phyloP scores from a whole-genome alignment of 2,113 vertebrate genomes.

The Ia io region DNA sequence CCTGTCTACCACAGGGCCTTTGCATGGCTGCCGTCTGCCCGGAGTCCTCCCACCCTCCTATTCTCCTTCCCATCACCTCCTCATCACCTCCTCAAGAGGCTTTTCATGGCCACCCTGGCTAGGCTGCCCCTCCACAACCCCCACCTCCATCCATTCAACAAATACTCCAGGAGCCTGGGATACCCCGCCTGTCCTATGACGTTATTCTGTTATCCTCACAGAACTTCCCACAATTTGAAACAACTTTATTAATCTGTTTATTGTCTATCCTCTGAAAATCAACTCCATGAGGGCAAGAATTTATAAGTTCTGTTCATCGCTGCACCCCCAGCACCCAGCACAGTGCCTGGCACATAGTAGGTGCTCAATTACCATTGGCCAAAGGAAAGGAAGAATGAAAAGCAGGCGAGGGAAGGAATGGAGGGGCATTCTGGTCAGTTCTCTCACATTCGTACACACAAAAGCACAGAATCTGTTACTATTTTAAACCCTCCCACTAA shows the following conservation, averaged over 20 bases:
- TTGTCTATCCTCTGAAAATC: neutral
- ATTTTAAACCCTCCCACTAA: neutral
- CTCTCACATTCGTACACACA: rapidly evolving
- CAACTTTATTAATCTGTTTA: neutral
- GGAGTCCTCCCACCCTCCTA: too few relatives aligned
- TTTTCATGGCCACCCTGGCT: neutral
- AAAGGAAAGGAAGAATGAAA: neutral
- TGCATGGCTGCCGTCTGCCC: neutral
- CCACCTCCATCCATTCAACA: neutral
- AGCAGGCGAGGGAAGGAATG: rapidly evolving
- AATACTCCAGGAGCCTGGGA: neutral
- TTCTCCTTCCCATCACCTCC: neutral
- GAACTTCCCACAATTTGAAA: neutral
- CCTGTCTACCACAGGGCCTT: neutral
- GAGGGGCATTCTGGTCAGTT: neutral
- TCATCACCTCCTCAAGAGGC: neutral
- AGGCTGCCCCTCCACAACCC: neutral
- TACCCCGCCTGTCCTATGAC: rapidly evolving
- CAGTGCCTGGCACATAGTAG: neutral
- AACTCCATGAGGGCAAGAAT: neutral
- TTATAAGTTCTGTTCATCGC: neutral
- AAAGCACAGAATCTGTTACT: neutral
- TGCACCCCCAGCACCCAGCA: neutral
- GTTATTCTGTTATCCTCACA: neutral
- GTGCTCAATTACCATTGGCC: neutral